These are phyloP conservation scores for Oopsacas minuta DNA, from an alignment of 37 sponge, comb jelly and placozoan species.

Conservation along the genomic window DNA sequence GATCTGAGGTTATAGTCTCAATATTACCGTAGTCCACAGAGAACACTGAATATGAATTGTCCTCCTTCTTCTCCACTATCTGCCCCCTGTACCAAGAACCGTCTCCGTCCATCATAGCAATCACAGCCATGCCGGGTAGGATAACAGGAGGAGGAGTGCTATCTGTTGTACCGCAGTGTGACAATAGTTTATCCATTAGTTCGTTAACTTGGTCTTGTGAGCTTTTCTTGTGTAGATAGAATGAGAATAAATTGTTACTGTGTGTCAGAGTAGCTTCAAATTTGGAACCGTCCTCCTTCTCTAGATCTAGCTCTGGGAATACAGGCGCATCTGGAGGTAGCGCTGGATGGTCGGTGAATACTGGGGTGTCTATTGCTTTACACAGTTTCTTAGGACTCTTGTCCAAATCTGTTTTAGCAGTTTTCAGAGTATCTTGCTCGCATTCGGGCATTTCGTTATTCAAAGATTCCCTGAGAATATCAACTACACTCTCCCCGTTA, in stretches of 20 bases:
- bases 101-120: neutral
- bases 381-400: neutral
- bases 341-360: neutral
- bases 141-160: neutral
- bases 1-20: neutral
- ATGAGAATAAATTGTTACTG: neutral
- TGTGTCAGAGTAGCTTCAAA: conserved; percentile 11
- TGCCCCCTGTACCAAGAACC: neutral
- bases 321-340: neutral
- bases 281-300: neutral
- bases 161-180: neutral
- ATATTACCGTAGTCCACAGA: conserved; percentile 6
- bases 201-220: conserved; percentile 3
- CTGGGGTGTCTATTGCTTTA: neutral
- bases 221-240: neutral
- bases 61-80: neutral
- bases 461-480: neutral
- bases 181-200: neutral
- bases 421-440: neutral
- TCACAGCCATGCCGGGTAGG: neutral
- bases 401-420: neutral
- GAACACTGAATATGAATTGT: neutral
- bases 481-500: neutral
- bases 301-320: neutral
- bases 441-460: neutral